A percentile compares a stretch with the other conserved stretches of the same genome.
These are phyloP conservation scores for Corvus moneduloides DNA, from an alignment of 2,113 vertebrate species.

Conservation along the genomic window DNA sequence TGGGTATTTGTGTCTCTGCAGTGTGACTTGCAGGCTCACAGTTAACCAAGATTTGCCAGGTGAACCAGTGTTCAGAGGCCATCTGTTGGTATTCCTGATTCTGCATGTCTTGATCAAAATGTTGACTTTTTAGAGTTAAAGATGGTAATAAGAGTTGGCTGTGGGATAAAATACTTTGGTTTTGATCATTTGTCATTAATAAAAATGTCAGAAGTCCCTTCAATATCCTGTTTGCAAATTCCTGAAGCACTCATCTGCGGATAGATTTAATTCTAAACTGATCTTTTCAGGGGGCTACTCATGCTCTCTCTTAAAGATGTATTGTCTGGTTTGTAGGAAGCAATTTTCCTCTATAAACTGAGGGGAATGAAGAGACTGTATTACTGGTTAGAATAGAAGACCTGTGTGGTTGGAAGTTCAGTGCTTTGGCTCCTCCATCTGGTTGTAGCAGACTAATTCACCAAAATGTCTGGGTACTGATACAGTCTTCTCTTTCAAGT, in stretches of 20 bases:
- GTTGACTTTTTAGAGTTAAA: not conserved
- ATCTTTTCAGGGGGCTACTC: not conserved
- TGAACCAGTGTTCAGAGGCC: not conserved
- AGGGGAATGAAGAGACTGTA: not conserved
- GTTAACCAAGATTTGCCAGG: not conserved
- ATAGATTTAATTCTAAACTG: not conserved
- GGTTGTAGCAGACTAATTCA: slow-evolving; percentile 7
- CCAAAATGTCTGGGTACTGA: not conserved
- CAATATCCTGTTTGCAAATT: not conserved
- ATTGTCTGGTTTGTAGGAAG: not conserved
- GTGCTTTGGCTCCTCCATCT: slow-evolving; percentile 58
- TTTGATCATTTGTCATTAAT: not conserved
- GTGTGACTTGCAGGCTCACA: not conserved
- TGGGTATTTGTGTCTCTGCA: not conserved
- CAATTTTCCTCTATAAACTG: not conserved
- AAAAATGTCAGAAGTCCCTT: not conserved
- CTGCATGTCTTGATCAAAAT: not conserved
- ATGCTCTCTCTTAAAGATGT: not conserved
- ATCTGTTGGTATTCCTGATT: not conserved
- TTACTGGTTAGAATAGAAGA: not conserved
- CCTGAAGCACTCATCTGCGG: not conserved
- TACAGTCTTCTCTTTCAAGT: not conserved
- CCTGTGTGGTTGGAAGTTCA: not conserved
- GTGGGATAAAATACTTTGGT: not conserved
- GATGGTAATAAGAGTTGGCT: not conserved